Evolutionary conservation across 2,888 invertebrate genomes (phyloP).

Genomic region (Chymomyza amoena): DNA sequence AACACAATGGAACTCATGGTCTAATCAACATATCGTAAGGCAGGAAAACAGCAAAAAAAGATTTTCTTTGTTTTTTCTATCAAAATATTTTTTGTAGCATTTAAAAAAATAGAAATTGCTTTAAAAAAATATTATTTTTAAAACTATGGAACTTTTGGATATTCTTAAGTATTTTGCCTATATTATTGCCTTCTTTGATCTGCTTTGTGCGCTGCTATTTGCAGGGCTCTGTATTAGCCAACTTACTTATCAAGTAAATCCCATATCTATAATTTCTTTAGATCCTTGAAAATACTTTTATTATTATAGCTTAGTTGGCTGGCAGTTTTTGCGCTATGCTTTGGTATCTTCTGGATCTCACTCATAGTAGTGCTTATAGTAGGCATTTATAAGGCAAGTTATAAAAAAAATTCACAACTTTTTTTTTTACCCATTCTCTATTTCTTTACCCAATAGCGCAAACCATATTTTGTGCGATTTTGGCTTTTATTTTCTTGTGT

Average conservation of each 20-base stretch:
- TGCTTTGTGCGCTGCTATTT: constrained; percentile 48
- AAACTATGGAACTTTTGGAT: neutral
- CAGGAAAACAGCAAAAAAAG: too few species aligned
- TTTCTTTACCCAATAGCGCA: constrained; percentile 26
- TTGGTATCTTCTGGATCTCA: constrained; percentile 56
- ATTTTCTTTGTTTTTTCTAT: neutral
- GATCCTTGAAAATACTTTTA: neutral
- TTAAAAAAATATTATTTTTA: too few species aligned
- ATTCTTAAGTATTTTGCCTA: constrained; percentile 45
- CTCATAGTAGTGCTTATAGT: constrained; percentile 40
- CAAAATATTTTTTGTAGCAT: neutral
- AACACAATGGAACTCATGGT: too few species aligned
- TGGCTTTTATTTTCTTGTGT: constrained; percentile 51
- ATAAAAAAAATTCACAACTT: neutral
- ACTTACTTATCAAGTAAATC: constrained; percentile 43
- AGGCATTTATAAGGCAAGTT: constrained; percentile 48
- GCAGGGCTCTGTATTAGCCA: constrained; percentile 30
- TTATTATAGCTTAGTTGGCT: constrained; percentile 53
- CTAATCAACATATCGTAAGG: too few species aligned
- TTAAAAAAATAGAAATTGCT: neutral
- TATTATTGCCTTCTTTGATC: constrained; percentile 49
- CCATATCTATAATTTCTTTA: neutral
- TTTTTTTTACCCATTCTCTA: neutral
- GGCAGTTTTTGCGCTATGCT: constrained; percentile 44
- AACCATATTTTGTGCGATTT: constrained; percentile 23